phyloP scores from a whole-genome alignment of 2,113 vertebrate species.

The Pseudois nayaur region DNA sequence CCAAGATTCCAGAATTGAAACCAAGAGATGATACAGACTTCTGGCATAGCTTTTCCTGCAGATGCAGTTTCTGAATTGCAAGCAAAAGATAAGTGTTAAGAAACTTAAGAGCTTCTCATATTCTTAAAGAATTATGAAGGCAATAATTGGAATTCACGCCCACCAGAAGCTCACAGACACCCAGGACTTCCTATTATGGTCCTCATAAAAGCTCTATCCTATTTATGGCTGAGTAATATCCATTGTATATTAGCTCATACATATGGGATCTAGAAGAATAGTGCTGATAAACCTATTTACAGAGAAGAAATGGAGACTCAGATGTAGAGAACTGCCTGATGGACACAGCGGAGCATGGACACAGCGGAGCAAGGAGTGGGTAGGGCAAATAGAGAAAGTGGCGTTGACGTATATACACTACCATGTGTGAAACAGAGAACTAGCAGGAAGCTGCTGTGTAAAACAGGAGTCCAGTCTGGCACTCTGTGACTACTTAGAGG shows the following conservation, averaged over 20 bases:
- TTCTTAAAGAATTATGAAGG: background rate
- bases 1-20: background rate
- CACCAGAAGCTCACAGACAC: background rate
- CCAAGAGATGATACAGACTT: background rate
- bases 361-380: background rate
- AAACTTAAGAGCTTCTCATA: background rate
- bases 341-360: background rate
- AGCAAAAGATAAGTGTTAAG: background rate
- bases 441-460: accelerated
- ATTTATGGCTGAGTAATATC: no score
- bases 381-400: background rate
- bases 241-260: no score
- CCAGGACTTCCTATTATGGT: background rate
- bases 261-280: no score
- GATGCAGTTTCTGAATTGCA: background rate
- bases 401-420: accelerated
- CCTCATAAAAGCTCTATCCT: background rate
- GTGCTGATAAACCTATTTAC: no score
- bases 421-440: accelerated
- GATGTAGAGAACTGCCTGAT: background rate
- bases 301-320: background rate
- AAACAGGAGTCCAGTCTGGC: accelerated
- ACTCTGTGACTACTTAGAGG: background rate
- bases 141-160: background rate
- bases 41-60: background rate